Conservation (phyloP, 2,888 invertebrate species). For the Oligia fasciuncula region DNA sequence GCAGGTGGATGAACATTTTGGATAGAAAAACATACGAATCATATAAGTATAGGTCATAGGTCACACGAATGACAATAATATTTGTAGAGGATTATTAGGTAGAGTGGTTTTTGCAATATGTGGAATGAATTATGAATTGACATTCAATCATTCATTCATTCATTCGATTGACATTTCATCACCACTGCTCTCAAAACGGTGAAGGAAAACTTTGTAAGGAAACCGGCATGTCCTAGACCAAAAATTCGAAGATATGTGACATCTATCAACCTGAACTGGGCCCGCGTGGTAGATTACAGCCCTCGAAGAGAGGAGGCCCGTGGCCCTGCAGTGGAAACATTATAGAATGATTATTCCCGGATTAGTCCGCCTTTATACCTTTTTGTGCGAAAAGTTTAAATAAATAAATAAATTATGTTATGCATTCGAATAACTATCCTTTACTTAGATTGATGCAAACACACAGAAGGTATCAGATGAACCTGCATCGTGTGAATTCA, state of each 20-base stretch:
- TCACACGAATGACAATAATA: not conserved
- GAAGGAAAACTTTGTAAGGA: not conserved
- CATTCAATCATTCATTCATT: too few relatives aligned
- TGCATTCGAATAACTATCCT: not conserved
- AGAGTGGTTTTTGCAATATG: not conserved
- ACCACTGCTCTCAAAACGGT: not conserved
- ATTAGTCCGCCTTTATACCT: too few relatives aligned
- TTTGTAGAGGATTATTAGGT: conserved; percentile 1
- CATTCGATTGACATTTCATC: not conserved
- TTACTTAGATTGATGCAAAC: not conserved
- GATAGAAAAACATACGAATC: conserved; percentile 8
- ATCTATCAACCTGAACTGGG: not conserved
- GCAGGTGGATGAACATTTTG: conserved; percentile 25
- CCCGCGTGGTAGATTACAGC: not conserved
- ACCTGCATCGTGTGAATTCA: conserved; percentile 29
- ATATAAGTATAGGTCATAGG: not conserved
- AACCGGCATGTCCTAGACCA: not conserved
- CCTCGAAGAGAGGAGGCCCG: too few relatives aligned
- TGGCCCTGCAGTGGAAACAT: not conserved
- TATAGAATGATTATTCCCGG: not conserved
- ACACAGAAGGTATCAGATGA: conserved; percentile 35
- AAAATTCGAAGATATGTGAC: not conserved
- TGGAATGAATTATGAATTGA: not conserved
- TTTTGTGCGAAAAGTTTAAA: too few relatives aligned
- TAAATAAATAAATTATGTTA: not conserved